A percentile compares a stretch with the other conserved stretches of the same genome.
Evolutionary conservation across 2,888 invertebrate genomes (phyloP).

Genomic region (Drosophila planitibia): DNA sequence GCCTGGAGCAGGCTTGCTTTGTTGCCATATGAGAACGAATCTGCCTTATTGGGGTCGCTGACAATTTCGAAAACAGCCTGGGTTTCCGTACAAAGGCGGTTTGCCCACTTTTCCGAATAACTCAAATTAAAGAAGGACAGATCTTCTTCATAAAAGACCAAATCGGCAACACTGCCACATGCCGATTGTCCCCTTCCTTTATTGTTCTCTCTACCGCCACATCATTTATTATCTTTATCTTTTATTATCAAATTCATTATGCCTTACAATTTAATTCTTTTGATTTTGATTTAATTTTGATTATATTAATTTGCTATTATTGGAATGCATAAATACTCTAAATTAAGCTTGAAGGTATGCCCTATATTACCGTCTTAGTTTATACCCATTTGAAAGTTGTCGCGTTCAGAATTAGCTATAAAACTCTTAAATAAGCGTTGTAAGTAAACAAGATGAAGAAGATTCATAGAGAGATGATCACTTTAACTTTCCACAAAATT

Average conservation of each 20-base stretch:
- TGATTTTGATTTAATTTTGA: background rate
- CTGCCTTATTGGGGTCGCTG: background rate
- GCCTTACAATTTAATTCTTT: background rate
- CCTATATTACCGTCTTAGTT: background rate
- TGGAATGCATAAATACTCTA: background rate
- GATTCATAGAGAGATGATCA: background rate
- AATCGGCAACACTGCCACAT: background rate
- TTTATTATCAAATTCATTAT: background rate
- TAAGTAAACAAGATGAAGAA: background rate
- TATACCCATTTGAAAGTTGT: background rate
- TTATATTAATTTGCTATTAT: background rate
- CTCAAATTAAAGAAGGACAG: background rate
- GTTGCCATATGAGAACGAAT: background rate
- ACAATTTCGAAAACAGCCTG: background rate
- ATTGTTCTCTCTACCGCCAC: background rate
- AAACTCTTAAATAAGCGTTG: background rate
- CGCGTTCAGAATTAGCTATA: background rate
- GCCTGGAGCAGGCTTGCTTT: background rate
- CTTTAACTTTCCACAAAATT: background rate
- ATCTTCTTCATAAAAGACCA: background rate
- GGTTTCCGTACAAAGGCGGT: background rate
- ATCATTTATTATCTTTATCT: background rate
- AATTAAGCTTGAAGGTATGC: background rate
- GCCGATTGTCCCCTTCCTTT: background rate
- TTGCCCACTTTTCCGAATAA: background rate